Base-by-base conservation (phyloP, 2,888 invertebrate species). In the Ormyrus nitidulus region DNA sequence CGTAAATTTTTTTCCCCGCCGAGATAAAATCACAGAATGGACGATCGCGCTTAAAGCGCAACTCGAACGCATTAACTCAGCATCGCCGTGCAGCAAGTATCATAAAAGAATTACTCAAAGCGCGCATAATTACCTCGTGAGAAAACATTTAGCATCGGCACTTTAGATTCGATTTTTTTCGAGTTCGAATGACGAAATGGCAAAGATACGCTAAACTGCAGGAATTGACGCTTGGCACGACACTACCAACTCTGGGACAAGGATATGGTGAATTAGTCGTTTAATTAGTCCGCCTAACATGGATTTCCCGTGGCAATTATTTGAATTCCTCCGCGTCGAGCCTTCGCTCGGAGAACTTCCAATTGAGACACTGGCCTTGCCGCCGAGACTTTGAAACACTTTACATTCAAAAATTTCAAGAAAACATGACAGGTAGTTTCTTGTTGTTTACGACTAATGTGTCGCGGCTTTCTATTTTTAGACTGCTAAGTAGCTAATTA, bases 231-330 rank as follows among this genome's bases (percentile, higher is more conserved):
- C 49, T 34, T 53, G 10, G 9, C 11, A 6, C 34, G 44, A 61
- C 49, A 34, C 48, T 46, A 19, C 49, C n/a, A 34, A 51, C 56
- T n/a, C 13, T 6, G 8, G 7, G 11, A 13, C 8, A 10, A 49
- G 7, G 13, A 46, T 34, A 34, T 34, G 34, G 34, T 4, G 34
- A 3, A 34, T n/a, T 70, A 48, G 61, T 61, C 54, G 49, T 7
- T 58, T 74, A 74, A 74, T 64, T 65, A 65, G 65, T n/a, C 34
- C n/a, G 19, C 8, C 56, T 3, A 54, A 65, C 51, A 9, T 49
- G 48, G 53, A 19, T 46, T 46, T 34, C 51, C 5, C 53, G 8
- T 2, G 7, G 13, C 49, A 46, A 13, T 71, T 44, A 44, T n/a
- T 9, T n/a, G 34, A 71, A 71, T 71, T 61, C 61, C 59, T 44